Evolutionary conservation across 30 jellyfish, hydroid and myxozoan species (phyloP).

Genomic region (Chironex yamaguchii): DNA sequence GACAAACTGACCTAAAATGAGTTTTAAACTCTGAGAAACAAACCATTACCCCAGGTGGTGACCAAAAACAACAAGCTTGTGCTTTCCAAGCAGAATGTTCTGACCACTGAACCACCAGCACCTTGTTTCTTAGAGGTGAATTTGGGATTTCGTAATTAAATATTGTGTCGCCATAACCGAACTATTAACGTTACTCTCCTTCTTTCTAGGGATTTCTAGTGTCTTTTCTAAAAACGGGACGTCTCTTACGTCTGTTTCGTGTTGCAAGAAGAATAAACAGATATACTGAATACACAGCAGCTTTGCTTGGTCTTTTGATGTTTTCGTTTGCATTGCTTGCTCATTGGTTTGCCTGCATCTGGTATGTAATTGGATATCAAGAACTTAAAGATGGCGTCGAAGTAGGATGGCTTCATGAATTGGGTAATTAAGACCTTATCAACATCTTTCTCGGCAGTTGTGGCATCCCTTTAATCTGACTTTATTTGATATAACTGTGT

Average conservation of each 20-base stretch:
- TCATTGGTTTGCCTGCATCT: constrained; percentile 95
- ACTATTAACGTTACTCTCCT: background rate
- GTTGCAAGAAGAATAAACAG: constrained; percentile 85
- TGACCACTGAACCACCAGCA: too few species aligned
- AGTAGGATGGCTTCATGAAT: constrained; percentile 83
- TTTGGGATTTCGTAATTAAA: background rate
- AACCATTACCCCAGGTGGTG: too few species aligned
- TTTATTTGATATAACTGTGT: too few species aligned
- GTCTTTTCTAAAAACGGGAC: constrained; percentile 78
- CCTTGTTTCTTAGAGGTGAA: too few species aligned
- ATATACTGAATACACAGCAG: constrained; percentile 83
- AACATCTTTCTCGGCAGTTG: too few species aligned
- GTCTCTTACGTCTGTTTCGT: constrained; percentile 87
- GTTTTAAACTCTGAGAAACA: too few species aligned
- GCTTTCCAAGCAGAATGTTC: too few species aligned
- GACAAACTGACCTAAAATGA: too few species aligned
- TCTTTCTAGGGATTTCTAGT: constrained; percentile 70
- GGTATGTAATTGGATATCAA: constrained; percentile 94
- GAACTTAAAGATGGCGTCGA: constrained; percentile 61
- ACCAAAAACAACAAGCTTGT: too few species aligned
- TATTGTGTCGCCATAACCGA: background rate
- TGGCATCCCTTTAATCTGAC: too few species aligned
- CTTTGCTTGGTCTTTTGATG: constrained; percentile 83
- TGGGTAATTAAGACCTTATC: too few species aligned
- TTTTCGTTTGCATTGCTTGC: constrained; percentile 92